A percentile compares a stretch with the other conserved stretches of the same genome.
These are phyloP conservation scores for Drosophila nr. perissopoda DNA, from an alignment of 2,888 invertebrate genomes.

Conservation along the genomic window DNA sequence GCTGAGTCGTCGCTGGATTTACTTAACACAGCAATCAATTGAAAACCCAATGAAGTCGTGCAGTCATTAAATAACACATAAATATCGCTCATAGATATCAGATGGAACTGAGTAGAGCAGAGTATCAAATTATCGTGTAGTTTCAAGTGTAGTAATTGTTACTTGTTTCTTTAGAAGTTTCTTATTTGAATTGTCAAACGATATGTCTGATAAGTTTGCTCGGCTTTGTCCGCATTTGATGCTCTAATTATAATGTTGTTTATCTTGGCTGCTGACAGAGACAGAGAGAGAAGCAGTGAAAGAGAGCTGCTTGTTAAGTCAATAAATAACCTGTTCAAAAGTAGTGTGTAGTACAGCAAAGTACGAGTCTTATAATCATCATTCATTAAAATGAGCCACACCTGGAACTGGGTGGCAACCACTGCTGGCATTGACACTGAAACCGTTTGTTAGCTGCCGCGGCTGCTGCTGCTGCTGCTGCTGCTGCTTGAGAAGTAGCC, in stretches of 20 bases:
- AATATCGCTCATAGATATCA: not conserved
- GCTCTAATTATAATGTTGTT: constrained; percentile 66
- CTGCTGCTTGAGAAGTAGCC: constrained; percentile 45
- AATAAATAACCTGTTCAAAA: constrained; percentile 66
- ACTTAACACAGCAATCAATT: not conserved
- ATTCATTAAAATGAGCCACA: constrained; percentile 62
- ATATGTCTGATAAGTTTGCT: constrained; percentile 39
- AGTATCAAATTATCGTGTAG: constrained; percentile 1
- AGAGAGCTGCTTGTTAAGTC: constrained; percentile 25
- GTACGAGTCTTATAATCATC: constrained; percentile 55
- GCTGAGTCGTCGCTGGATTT: not conserved
- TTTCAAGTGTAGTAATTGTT: not conserved
- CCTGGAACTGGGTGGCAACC: constrained; percentile 29
- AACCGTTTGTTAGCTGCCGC: constrained; percentile 31
- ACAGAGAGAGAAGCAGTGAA: constrained; percentile 18
- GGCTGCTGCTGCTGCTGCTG: constrained; percentile 9
- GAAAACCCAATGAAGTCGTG: not conserved
- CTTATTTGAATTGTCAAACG: constrained; percentile 32
- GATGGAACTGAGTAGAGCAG: not conserved
- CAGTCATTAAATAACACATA: not conserved
- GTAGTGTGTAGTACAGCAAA: constrained; percentile 13
- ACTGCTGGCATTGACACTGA: constrained; percentile 60
- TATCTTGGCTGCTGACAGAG: constrained; percentile 31
- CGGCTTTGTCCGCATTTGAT: constrained; percentile 62
- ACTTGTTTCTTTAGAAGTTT: constrained; percentile 17